A percentile compares a stretch with the other conserved stretches of the same genome.
These are phyloP conservation scores for Cichladusa arquata DNA, from an alignment of 2,113 vertebrate genomes.

Conservation along the genomic window DNA sequence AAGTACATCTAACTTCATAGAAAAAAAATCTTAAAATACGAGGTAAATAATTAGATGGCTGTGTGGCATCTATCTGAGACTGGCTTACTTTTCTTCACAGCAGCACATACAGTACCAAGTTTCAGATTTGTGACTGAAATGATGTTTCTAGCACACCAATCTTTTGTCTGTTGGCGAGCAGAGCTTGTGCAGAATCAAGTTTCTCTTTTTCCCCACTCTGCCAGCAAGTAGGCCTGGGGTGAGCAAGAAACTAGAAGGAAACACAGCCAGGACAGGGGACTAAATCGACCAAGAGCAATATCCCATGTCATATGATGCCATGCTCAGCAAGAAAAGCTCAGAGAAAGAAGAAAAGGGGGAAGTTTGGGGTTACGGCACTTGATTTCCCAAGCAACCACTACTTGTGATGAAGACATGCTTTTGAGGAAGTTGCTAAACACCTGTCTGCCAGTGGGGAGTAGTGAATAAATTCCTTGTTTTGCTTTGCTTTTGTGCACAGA, in stretches of 20 bases:
- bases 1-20: not conserved
- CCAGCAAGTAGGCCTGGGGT: not conserved
- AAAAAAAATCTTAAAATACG: not conserved
- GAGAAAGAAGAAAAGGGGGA: not conserved
- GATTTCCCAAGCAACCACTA: not conserved
- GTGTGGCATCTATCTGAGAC: not conserved
- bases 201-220: not conserved
- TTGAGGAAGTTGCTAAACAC: not conserved
- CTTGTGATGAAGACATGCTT: not conserved
- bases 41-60: not conserved
- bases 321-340: not conserved
- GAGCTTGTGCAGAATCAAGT: rapidly evolving
- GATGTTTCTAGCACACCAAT: not conserved
- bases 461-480: not conserved
- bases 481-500: not conserved
- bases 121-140: not conserved
- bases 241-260: not conserved
- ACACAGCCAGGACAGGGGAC: not conserved
- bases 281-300: not conserved
- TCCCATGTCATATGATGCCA: no score
- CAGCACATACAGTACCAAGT: rapidly evolving
- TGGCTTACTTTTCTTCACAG: not conserved
- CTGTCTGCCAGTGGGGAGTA: not conserved
- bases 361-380: not conserved
- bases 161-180: not conserved